Percentiles rank a stretch among this genome's conserved stretches.
Evolutionary conservation across 2,888 invertebrate genomes (phyloP).

Genomic region (Amphipyra berbera): DNA sequence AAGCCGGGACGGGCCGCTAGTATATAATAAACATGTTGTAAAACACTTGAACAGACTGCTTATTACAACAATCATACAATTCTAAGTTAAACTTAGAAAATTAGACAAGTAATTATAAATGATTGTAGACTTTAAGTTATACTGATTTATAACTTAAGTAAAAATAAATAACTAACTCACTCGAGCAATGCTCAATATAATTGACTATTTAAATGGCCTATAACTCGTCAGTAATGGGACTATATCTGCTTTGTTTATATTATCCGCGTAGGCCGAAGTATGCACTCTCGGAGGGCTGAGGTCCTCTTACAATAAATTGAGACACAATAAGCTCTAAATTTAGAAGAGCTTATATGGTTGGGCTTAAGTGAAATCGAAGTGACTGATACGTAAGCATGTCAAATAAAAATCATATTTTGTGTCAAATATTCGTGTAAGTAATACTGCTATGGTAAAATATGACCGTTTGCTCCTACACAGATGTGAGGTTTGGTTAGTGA

Average conservation of each 20-base stretch:
- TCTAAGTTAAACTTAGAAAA: slow-evolving; percentile 7
- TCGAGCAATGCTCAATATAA: slow-evolving; percentile 66
- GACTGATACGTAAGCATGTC: slow-evolving; percentile 16
- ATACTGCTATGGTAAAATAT: slow-evolving; percentile 16
- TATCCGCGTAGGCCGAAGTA: slow-evolving; percentile 60
- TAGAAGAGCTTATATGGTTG: slow-evolving; percentile 20
- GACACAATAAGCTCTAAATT: slow-evolving; percentile 42
- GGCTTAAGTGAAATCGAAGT: too few relatives aligned
- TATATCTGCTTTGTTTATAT: slow-evolving; percentile 71
- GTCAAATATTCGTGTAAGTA: slow-evolving; percentile 12
- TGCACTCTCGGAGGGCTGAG: slow-evolving; percentile 57
- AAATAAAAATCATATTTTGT: slow-evolving; percentile 37
- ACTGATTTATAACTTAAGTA: slow-evolving; percentile 51
- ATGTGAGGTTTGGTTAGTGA: slow-evolving; percentile 8
- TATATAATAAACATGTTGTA: slow-evolving; percentile 13
- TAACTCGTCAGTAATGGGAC: slow-evolving; percentile 75
- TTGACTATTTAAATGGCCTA: slow-evolving; percentile 73
- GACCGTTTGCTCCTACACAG: slow-evolving; percentile 44
- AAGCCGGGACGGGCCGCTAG: too few relatives aligned
- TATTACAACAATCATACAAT: not conserved
- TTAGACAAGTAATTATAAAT: slow-evolving; percentile 13
- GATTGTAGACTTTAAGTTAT: slow-evolving; percentile 10
- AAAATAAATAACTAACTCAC: slow-evolving; percentile 64
- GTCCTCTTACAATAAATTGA: slow-evolving; percentile 47
- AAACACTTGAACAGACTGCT: slow-evolving; percentile 21